These are phyloP conservation scores for Cheilosia pagana DNA, from an alignment of 2,888 invertebrate genomes.

Conservation along the genomic window DNA sequence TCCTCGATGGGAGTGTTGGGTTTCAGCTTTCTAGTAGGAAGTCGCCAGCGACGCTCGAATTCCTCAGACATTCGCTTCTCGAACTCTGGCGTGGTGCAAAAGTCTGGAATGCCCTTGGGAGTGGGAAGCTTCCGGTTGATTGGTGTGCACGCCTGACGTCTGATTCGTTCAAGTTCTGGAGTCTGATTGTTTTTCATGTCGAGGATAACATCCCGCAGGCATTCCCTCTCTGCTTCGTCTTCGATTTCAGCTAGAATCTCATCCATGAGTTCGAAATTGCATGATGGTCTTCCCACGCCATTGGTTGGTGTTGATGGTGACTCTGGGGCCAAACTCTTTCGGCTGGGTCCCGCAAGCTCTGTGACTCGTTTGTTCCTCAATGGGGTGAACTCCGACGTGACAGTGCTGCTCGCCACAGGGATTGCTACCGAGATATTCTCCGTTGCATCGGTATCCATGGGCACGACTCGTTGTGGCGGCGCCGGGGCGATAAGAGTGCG, in stretches of 20 bases:
- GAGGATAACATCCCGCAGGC: constrained; percentile 80
- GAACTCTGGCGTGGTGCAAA: constrained; percentile 82
- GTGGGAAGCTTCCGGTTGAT: constrained; percentile 79
- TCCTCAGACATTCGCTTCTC: constrained; percentile 82
- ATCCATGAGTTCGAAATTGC: constrained; percentile 79
- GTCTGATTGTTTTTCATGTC: constrained; percentile 82
- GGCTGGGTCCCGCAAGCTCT: constrained; percentile 78
- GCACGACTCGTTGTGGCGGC: constrained; percentile 22
- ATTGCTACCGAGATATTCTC: constrained; percentile 68
- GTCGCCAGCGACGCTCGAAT: constrained; percentile 81
- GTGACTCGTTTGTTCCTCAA: constrained; percentile 81
- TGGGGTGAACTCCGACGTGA: constrained; percentile 78
- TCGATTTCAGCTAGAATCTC: constrained; percentile 79
- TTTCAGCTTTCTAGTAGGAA: constrained; percentile 80
- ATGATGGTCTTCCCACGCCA: constrained; percentile 75
- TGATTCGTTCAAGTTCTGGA: constrained; percentile 81
- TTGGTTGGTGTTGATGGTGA: constrained; percentile 81
- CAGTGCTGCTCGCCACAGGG: constrained; percentile 10
- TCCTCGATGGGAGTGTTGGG: constrained; percentile 81
- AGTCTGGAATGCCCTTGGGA: constrained; percentile 81
- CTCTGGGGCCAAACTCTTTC: constrained; percentile 74
- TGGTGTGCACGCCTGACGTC: constrained; percentile 81
- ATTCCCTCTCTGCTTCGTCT: constrained; percentile 80
- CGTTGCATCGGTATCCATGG: constrained; percentile 71
- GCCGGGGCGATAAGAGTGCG: constrained; percentile 32